A percentile compares a stretch with the other conserved stretches of the same genome.
phyloP scores from a whole-genome alignment of 2,113 vertebrate genomes.

The Sylvia atricapilla region DNA sequence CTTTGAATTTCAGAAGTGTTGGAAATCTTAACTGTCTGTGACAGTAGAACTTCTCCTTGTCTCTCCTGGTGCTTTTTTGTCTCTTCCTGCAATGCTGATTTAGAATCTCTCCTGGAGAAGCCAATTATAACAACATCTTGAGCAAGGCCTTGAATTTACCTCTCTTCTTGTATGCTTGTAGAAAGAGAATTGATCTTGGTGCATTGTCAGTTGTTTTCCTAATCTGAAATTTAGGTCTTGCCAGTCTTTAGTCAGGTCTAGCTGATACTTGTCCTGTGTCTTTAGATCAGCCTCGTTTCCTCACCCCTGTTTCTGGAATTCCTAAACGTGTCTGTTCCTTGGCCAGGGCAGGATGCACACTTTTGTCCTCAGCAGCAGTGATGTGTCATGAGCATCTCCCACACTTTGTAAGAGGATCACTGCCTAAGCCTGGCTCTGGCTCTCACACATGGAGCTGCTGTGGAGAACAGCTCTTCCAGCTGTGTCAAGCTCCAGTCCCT shows the following conservation, averaged over 20 bases:
- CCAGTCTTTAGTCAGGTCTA: background rate
- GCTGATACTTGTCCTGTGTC: background rate
- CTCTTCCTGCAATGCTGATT: background rate
- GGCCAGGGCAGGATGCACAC: background rate
- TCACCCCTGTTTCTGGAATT: background rate
- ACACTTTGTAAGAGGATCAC: rapidly evolving
- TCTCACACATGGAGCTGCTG: rapidly evolving
- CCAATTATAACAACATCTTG: background rate
- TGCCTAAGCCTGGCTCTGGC: background rate
- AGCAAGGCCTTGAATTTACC: background rate
- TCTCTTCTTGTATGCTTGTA: background rate
- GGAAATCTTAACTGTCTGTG: background rate
- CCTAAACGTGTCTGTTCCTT: background rate
- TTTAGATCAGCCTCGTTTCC: background rate
- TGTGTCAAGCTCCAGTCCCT: background rate
- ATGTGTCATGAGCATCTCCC: background rate
- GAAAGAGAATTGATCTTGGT: background rate
- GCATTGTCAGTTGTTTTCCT: background rate
- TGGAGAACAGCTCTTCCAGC: background rate
- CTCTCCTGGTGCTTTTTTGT: background rate
- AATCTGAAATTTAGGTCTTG: background rate
- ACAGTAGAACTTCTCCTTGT: background rate
- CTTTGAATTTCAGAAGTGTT: background rate
- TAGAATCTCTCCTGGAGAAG: background rate
- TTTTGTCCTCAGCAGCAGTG: background rate